Evolutionary conservation across 2,113 vertebrate genomes (phyloP).

Genomic region (Sprattus sprattus): DNA sequence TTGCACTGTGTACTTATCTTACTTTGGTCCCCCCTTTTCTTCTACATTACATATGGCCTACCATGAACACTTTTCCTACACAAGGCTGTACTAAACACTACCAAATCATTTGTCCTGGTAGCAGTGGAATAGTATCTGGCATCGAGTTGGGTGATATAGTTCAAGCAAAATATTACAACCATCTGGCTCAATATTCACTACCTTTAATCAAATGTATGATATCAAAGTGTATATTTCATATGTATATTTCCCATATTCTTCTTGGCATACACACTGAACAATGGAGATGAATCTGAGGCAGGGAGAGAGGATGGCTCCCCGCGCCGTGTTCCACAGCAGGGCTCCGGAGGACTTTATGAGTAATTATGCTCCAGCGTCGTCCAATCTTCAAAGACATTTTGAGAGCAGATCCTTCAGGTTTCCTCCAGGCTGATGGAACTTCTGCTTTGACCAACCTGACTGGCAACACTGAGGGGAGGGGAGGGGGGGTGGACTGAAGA

Average conservation of each 20-base stretch:
- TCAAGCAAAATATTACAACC: too few relatives aligned
- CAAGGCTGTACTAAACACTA: too few relatives aligned
- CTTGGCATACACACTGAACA: not conserved
- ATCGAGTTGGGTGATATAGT: too few relatives aligned
- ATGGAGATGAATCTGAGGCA: not conserved
- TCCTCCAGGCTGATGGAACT: not conserved
- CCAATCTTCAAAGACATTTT: constrained; percentile 2
- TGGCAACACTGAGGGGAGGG: not conserved
- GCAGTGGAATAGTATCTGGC: too few relatives aligned
- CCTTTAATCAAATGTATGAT: not conserved
- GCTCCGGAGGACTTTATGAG: not conserved
- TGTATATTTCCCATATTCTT: too few relatives aligned
- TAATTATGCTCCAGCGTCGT: not conserved
- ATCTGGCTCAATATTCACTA: too few relatives aligned
- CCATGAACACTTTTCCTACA: too few relatives aligned
- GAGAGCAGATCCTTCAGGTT: constrained; percentile 4
- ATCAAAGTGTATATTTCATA: not conserved
- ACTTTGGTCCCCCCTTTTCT: too few relatives aligned
- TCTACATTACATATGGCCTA: too few relatives aligned
- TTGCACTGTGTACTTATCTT: not conserved
- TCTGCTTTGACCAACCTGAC: constrained; percentile 10
- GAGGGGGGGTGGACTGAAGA: not conserved
- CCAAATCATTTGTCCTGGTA: too few relatives aligned
- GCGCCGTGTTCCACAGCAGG: not conserved
- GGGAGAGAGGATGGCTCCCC: not conserved